Evolutionary conservation across 2,888 invertebrate species (phyloP), one percentile per base, ranked within the genome.

Genomic region (Tromatobia lineatoria): DNA sequence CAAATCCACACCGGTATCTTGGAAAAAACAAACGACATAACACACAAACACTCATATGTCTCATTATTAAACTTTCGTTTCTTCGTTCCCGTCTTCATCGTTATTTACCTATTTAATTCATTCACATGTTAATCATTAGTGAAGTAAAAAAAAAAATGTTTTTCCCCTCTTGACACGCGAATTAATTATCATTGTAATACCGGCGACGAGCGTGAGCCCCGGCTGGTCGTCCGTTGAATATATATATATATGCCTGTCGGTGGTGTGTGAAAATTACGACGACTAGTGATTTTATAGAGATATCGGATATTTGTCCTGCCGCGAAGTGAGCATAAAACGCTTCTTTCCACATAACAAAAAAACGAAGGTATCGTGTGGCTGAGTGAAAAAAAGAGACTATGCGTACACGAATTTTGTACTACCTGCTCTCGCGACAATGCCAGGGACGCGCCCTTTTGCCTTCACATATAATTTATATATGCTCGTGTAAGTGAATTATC

Each of bases 71-170:
- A 64, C 34, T 64, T 64, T 64, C 11, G 20, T 64, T 38, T 50
- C 59, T 61, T 61, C 73, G 61, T 74, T 73, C 45, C 64, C 69
- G 57, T 67, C 67, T 73, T 81, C 77, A 73, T 80, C 77, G 80
- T 73, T 77, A 77, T 54, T 77, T 77, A 80, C 25, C 66, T 77
- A 73, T 81, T 81, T 74, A 70, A 77, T 81, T 81, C 73, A 59
- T 57, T 83, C 57, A 59, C 69, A 75, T 52, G 71, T 83, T 80
- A 77, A 75, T 83, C 71, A 79, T 81, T 81, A 83, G 83, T 71
- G 59, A 73, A 67, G 67, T 81, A 45, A 66, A 50, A 59, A n/a
- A 45, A 34, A 18, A 7, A 20, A 34, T 29, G n/a, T 45, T 10
- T 29, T 74, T 54, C 23, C 50, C 50, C 54, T 75, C 38, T 47